Percentiles rank a stretch among this genome's conserved stretches.
Conservation (phyloP, 2,797 vertebrate species). For the Diglossa cyanea region DNA sequence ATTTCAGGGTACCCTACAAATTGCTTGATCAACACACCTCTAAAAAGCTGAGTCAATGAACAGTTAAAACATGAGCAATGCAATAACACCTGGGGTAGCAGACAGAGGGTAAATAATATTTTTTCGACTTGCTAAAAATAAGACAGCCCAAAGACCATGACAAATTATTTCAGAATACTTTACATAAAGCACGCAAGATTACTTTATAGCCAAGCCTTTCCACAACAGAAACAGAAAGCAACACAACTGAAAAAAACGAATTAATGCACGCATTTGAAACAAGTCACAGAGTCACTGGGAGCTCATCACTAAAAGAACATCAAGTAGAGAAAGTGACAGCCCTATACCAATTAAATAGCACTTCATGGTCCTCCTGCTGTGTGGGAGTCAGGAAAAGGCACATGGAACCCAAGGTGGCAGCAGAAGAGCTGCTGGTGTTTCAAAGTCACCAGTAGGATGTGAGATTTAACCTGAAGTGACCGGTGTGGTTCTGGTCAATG, state of each 20-base stretch:
- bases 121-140: background rate
- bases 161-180: background rate
- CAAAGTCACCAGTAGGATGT: background rate
- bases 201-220: background rate
- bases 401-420: rapidly evolving
- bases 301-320: background rate
- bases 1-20: background rate
- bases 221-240: background rate
- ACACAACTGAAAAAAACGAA: background rate
- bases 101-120: background rate
- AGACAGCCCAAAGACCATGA: background rate
- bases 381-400: background rate
- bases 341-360: rapidly evolving
- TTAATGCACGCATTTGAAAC: background rate
- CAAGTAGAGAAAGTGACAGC: background rate
- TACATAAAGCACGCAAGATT: background rate
- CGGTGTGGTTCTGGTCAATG: background rate
- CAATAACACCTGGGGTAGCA: rapidly evolving
- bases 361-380: rapidly evolving
- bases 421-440: background rate
- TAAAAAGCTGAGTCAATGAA: background rate
- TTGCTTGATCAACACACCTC: background rate
- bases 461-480: background rate
- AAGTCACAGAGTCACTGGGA: background rate
- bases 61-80: background rate